Conservation (phyloP, 2,113 vertebrate genomes). For the Ameiurus melas region DNA sequence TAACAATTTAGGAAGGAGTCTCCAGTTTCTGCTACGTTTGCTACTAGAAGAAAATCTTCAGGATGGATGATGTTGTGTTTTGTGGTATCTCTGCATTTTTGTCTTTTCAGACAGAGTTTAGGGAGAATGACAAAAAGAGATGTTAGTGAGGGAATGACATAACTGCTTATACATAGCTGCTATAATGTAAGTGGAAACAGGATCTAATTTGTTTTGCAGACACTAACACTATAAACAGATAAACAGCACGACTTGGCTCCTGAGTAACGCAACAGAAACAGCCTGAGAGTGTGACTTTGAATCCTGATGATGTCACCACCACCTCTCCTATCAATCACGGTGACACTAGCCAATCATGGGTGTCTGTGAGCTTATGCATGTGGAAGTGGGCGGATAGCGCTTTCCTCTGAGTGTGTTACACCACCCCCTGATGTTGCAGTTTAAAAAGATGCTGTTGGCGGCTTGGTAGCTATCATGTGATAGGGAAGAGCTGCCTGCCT, state of each 20-base stretch:
- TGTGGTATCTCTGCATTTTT: neutral
- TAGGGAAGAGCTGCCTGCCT: neutral
- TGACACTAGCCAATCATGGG: neutral
- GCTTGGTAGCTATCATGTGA: neutral
- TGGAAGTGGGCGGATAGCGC: neutral
- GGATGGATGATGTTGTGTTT: neutral
- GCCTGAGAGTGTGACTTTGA: neutral
- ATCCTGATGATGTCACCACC: neutral
- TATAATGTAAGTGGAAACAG: neutral
- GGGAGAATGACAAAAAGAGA: neutral
- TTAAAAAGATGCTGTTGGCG: neutral
- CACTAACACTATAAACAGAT: neutral
- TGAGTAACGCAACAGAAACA: neutral
- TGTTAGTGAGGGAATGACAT: neutral
- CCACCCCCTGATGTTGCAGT: neutral
- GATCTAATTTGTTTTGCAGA: neutral
- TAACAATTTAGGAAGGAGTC: neutral
- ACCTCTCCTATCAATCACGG: neutral
- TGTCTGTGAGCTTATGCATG: neutral
- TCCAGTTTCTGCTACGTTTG: neutral
- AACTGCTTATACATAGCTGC: neutral
- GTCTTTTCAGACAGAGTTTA: neutral
- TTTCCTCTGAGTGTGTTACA: neutral
- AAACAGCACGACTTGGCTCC: neutral
- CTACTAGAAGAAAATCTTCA: neutral